phyloP scores from a whole-genome alignment of 2,797 vertebrate genomes.

The Myripristis jacobus region DNA sequence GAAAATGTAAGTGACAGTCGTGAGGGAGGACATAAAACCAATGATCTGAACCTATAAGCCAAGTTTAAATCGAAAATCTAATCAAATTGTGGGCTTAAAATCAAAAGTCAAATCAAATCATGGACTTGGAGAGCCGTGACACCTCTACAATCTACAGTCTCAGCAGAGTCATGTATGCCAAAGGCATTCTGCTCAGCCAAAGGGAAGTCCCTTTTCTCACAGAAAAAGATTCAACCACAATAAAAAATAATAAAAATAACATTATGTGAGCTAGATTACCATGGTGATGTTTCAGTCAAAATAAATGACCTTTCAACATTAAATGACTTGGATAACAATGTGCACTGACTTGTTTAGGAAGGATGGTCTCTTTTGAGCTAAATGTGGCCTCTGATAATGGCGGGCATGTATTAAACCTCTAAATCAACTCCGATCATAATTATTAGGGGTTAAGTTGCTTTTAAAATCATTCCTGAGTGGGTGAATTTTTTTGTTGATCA shows the following conservation, averaged over 20 bases:
- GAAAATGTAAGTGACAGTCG: too few relatives aligned
- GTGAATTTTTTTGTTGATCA: slow-evolving; percentile 11
- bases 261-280: neutral
- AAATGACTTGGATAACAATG: slow-evolving; percentile 10
- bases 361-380: slow-evolving; percentile 21
- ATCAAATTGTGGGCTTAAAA: too few relatives aligned
- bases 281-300: slow-evolving; percentile 14
- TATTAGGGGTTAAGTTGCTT: neutral
- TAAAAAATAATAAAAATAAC: too few relatives aligned
- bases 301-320: slow-evolving; percentile 1
- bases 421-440: slow-evolving; percentile 7
- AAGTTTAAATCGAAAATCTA: too few relatives aligned
- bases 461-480: neutral
- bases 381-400: slow-evolving; percentile 15
- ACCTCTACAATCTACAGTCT: too few relatives aligned
- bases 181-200: neutral
- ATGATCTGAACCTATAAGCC: too few relatives aligned
- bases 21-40: too few relatives aligned
- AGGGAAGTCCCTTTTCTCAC: too few relatives aligned
- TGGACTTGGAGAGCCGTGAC: too few relatives aligned
- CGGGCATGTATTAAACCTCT: slow-evolving; percentile 6
- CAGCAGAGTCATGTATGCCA: neutral
- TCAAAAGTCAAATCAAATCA: too few relatives aligned
- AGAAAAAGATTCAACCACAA: too few relatives aligned
- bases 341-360: neutral